phyloP scores from a whole-genome alignment of 1,140 invertebrate species.

The Sinonovacula constricta region DNA sequence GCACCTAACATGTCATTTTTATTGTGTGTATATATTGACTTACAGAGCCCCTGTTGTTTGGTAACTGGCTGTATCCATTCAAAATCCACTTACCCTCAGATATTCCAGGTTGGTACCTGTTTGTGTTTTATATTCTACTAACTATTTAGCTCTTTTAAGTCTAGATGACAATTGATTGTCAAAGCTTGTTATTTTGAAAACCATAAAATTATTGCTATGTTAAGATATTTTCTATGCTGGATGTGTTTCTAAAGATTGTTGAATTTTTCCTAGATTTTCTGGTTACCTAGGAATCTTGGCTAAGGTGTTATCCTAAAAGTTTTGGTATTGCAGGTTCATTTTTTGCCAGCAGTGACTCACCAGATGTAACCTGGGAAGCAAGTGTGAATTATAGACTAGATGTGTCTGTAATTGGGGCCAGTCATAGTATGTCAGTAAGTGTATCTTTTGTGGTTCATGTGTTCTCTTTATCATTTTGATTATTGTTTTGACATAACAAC shows the following conservation, averaged over 20 bases:
- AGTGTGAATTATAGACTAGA: conserved; percentile 39
- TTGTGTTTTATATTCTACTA: too few species aligned
- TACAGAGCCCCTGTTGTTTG: conserved; percentile 57
- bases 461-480: conserved; percentile 1
- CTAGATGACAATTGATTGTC: too few species aligned
- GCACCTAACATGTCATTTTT: neutral
- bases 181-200: too few species aligned
- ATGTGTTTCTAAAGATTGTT: too few species aligned
- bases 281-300: too few species aligned
- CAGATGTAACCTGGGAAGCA: conserved; percentile 33
- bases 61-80: conserved; percentile 61
- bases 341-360: neutral
- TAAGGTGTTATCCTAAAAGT: neutral
- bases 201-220: too few species aligned
- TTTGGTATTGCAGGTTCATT: conserved; percentile 45
- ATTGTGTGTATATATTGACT: conserved; percentile 1
- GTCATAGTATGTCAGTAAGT: conserved; percentile 18
- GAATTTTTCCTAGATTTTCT: too few species aligned
- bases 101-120: conserved; percentile 63
- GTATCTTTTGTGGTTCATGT: neutral
- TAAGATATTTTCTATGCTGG: too few species aligned
- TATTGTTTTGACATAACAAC: too few species aligned
- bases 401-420: conserved; percentile 27
- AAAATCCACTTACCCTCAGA: conserved; percentile 56
- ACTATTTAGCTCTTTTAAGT: too few species aligned